Conservation (phyloP, 2,888 invertebrate species). For the Hirtodrosophila duncani region DNA sequence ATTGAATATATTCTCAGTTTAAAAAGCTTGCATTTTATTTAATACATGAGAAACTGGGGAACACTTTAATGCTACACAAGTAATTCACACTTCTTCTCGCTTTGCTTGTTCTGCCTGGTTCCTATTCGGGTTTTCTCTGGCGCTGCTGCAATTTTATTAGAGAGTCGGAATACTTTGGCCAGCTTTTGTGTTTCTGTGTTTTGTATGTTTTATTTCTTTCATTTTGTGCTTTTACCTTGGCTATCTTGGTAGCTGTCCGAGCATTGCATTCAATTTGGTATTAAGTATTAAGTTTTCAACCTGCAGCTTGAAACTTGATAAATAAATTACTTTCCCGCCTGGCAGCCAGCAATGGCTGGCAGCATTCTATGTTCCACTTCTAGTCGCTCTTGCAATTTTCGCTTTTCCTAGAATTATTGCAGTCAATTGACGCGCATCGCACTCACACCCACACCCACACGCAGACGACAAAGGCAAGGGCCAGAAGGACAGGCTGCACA, state of each 20-base stretch:
- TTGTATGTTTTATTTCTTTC: no score
- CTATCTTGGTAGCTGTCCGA: not conserved
- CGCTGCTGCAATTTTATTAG: slow-evolving; percentile 23
- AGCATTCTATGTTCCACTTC: no score
- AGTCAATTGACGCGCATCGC: slow-evolving; percentile 64
- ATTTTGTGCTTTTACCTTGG: not conserved
- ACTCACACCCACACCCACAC: slow-evolving; percentile 3
- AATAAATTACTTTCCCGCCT: slow-evolving; percentile 65
- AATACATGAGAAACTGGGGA: no score
- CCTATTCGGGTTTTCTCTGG: no score
- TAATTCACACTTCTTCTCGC: no score
- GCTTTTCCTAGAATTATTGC: slow-evolving; percentile 69
- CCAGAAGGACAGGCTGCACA: not conserved
- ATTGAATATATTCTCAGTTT: no score
- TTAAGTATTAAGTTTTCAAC: slow-evolving; percentile 71
- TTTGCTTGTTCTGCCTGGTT: no score
- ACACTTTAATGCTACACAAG: no score
- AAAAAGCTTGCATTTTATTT: no score
- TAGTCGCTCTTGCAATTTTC: slow-evolving; percentile 61
- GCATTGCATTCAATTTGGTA: slow-evolving; percentile 61
- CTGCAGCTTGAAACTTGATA: slow-evolving; percentile 72
- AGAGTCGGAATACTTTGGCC: no score
- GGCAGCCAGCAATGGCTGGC: slow-evolving; percentile 14
- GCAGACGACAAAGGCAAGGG: slow-evolving; percentile 2
- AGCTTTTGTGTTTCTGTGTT: no score